These are phyloP conservation scores for Anthonomus grandis DNA, from an alignment of 1,140 invertebrate genomes.

Conservation along the genomic window DNA sequence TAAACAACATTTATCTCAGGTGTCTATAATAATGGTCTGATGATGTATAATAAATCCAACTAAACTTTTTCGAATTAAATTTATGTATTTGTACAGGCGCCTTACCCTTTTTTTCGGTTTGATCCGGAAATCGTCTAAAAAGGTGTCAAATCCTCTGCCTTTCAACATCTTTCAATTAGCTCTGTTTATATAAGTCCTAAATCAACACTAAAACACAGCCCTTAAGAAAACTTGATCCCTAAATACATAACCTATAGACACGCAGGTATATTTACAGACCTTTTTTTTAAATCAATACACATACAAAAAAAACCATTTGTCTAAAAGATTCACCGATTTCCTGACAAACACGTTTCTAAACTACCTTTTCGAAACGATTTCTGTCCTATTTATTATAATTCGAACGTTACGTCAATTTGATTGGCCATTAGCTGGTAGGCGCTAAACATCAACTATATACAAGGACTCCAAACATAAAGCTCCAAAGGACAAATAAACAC, in stretches of 20 bases:
- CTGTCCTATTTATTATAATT: conserved; percentile 18
- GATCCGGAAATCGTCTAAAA: conserved; percentile 18
- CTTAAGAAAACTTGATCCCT: not conserved
- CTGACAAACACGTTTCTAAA: conserved; percentile 2
- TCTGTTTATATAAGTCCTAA: conserved; percentile 1
- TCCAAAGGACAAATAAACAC: not conserved
- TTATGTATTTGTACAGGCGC: too few relatives aligned
- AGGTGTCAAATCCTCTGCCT: conserved; percentile 18
- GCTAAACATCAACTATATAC: conserved; percentile 6
- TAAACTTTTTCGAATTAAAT: too few relatives aligned
- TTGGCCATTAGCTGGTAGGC: conserved; percentile 12
- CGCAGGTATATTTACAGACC: not conserved
- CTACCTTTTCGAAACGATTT: conserved; percentile 1
- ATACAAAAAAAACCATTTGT: not conserved
- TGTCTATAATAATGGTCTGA: too few relatives aligned
- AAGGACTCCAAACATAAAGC: conserved; percentile 17
- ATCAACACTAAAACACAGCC: not conserved
- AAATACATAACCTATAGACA: not conserved
- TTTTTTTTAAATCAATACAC: not conserved
- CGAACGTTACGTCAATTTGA: conserved; percentile 21
- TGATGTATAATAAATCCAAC: too few relatives aligned
- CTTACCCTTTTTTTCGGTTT: conserved; percentile 18
- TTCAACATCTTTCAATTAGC: conserved; percentile 8
- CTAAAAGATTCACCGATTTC: not conserved
- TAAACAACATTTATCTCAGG: too few relatives aligned